These are phyloP conservation scores for Triops longicaudatus DNA, from an alignment of 1,140 invertebrate genomes.

Conservation along the genomic window DNA sequence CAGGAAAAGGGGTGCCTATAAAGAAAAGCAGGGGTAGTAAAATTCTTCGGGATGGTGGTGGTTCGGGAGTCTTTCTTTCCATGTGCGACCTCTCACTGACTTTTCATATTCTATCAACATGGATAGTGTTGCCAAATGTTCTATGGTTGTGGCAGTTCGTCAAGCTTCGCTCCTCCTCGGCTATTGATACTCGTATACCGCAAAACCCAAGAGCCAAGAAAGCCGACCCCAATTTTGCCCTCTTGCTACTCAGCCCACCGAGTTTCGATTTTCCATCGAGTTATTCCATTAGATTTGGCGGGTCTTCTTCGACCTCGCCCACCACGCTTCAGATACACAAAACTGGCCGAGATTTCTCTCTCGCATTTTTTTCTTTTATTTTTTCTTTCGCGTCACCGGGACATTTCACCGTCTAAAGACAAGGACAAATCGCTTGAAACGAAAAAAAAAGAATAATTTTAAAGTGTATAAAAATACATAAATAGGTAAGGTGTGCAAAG, in stretches of 20 bases:
- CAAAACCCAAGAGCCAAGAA: background rate
- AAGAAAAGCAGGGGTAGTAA: background rate
- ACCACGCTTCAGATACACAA: background rate
- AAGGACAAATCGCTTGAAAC: background rate
- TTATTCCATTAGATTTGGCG: constrained; percentile 2
- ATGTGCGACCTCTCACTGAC: background rate
- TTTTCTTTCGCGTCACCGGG: background rate
- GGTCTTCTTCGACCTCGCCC: background rate
- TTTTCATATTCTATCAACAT: background rate
- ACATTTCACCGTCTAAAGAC: background rate
- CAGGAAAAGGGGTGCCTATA: background rate
- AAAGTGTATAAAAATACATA: too few species aligned
- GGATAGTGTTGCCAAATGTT: constrained; percentile 5
- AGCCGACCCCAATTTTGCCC: background rate
- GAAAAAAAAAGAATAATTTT: too few species aligned
- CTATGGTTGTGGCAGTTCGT: background rate
- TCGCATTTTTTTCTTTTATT: too few species aligned
- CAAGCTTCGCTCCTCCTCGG: background rate
- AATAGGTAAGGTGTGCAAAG: too few species aligned
- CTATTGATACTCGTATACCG: background rate
- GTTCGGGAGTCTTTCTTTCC: background rate
- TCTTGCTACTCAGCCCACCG: background rate
- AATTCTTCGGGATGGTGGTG: background rate
- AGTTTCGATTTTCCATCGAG: constrained; percentile 6
- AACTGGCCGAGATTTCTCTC: background rate